Evolutionary conservation across 2,113 vertebrate species (phyloP), one percentile per base, ranked within the genome.

Genomic region (Pelusios castaneus): DNA sequence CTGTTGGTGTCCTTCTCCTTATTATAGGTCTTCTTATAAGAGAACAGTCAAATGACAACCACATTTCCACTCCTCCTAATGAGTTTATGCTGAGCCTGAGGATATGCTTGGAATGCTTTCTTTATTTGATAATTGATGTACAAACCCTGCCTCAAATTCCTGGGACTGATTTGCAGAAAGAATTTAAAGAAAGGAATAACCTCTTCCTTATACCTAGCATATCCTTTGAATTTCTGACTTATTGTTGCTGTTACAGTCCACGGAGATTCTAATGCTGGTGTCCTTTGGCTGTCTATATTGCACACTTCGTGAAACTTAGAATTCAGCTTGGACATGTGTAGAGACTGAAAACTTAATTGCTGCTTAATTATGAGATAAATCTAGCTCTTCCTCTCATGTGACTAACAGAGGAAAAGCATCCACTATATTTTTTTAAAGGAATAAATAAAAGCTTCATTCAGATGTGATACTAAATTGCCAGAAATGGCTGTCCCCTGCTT

Each of bases 381-480:
- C 45, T 91, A 83, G 47, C 52, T 96, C 45, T 63, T 96, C 75
- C 47, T 85, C 51, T 94, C 0, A 0, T 81, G 52, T 75, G 84
- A 70, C 58, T 95, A 82, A 91, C 83, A 86, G 89, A 85, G 82
- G 91, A 80, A 91, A 63, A 73, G 34, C 34, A 73, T 92, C 83
- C 84, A 90, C 89, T 93, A 55, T 89, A 94, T 97, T 92, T 90
- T 21, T 6, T 67, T 92, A 95, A 91, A 85, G 49, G 58, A 96
- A 95, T 92, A 96, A 96, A 97, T 95, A 96, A 98, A 97, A 96
- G 82, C 91, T 95, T 91, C 38, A 91, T 95, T 97, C 63, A 82
- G 16, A 41, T 93, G 87, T 84, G 19, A 82, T 83, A 82, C 41
- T 52, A 96, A 97, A 94, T 97, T 63, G 92, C 89, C 86, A 94